These are phyloP conservation scores for Harpagifer antarcticus DNA, from an alignment of 2,797 vertebrate genomes.

Conservation along the genomic window DNA sequence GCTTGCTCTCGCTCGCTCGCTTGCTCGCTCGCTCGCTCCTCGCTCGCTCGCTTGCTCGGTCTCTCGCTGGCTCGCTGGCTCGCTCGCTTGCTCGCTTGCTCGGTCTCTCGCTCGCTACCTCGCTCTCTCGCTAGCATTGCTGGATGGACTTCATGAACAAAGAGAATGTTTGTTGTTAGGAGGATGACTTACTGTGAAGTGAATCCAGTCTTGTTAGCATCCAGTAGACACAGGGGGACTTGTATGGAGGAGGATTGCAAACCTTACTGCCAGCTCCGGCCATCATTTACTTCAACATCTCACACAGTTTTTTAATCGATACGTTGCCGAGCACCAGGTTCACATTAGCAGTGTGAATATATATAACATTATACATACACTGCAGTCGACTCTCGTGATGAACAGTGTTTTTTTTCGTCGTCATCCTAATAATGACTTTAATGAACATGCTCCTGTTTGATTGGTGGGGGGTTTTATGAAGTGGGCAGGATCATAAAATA, in stretches of 20 bases:
- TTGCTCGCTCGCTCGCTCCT: too few relatives aligned
- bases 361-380: conserved; percentile 39
- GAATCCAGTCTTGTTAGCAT: conserved; percentile 53
- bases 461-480: conserved; percentile 58
- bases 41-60: too few relatives aligned
- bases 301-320: conserved; percentile 54
- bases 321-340: conserved; percentile 39
- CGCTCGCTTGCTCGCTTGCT: too few relatives aligned
- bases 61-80: too few relatives aligned
- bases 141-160: conserved; percentile 11
- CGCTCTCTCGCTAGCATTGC: too few relatives aligned
- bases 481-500: conserved; percentile 66
- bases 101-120: too few relatives aligned
- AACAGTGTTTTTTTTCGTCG: background rate
- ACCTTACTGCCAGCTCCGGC: conserved; percentile 39
- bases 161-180: background rate
- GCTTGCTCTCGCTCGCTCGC: too few relatives aligned
- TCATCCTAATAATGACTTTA: conserved; percentile 53
- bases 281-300: conserved; percentile 57
- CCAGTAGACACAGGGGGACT: conserved; percentile 53
- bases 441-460: conserved; percentile 59
- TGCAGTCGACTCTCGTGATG: conserved; percentile 18
- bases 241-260: conserved; percentile 57
- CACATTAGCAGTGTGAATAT: conserved; percentile 51
- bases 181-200: conserved; percentile 59